Evolutionary conservation across 2,797 vertebrate species (phyloP).

Genomic region (Gobionotothen gibberifrons): DNA sequence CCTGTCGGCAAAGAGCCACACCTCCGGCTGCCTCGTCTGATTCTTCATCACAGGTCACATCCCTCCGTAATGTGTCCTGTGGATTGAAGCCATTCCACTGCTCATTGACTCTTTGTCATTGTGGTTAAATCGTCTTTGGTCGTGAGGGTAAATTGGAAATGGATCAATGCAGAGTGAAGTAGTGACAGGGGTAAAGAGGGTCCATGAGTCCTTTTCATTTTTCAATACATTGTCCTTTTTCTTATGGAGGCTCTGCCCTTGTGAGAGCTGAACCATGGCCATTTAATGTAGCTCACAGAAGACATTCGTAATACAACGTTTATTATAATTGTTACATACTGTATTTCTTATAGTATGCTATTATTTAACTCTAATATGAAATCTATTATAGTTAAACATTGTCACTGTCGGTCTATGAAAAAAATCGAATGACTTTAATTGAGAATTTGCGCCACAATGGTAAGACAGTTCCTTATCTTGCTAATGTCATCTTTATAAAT

Average conservation of each 20-base stretch:
- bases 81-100: slow-evolving; percentile 37
- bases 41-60: slow-evolving; percentile 69
- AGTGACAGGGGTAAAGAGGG: slow-evolving; percentile 38
- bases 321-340: not conserved
- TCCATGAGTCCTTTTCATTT: slow-evolving; percentile 39
- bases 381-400: not conserved
- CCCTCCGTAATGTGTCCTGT: slow-evolving; percentile 44
- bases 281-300: slow-evolving; percentile 2
- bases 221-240: slow-evolving; percentile 35
- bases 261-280: slow-evolving; percentile 19
- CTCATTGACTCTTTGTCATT: slow-evolving; percentile 60
- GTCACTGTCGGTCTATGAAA: not conserved
- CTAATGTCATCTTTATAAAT: too few relatives aligned
- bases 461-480: too few relatives aligned
- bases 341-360: too few relatives aligned
- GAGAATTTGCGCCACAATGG: too few relatives aligned
- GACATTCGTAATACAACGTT: slow-evolving; percentile 3
- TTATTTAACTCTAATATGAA: too few relatives aligned
- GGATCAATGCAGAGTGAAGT: slow-evolving; percentile 58
- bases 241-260: slow-evolving; percentile 32
- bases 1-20: slow-evolving; percentile 72
- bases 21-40: slow-evolving; percentile 62
- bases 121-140: slow-evolving; percentile 56
- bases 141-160: slow-evolving; percentile 55
- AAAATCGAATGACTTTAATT: too few relatives aligned